These are phyloP conservation scores for Gryon sp. DNA, from an alignment of 1,140 invertebrate genomes.

Conservation along the genomic window DNA sequence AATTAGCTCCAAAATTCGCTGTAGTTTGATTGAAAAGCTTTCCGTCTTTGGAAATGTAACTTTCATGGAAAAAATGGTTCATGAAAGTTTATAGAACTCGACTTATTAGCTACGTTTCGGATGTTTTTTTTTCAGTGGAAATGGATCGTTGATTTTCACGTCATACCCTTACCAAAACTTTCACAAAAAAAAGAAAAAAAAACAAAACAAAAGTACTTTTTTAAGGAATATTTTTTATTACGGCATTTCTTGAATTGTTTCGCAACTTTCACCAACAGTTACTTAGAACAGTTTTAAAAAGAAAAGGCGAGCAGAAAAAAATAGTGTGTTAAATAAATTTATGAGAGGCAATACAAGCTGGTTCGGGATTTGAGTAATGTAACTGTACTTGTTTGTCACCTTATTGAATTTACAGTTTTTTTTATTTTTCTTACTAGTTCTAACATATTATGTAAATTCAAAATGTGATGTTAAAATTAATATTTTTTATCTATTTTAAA, in stretches of 20 bases:
- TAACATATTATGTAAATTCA: no score
- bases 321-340: conserved; percentile 68
- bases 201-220: no score
- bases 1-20: conserved; percentile 20
- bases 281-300: conserved; percentile 29
- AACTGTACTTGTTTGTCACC: conserved; percentile 28
- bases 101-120: no score
- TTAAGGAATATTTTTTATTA: conserved; percentile 30
- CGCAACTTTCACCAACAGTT: conserved; percentile 70
- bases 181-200: conserved; percentile 33
- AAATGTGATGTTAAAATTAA: no score
- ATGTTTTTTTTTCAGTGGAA: conserved; percentile 12
- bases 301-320: conserved; percentile 67
- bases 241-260: conserved; percentile 69
- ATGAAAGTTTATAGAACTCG: not conserved
- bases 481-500: no score
- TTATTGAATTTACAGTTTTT: no score
- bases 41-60: not conserved
- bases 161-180: conserved; percentile 37
- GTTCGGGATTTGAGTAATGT: conserved; percentile 38
- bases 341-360: conserved; percentile 56
- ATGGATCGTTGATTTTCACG: conserved; percentile 34
- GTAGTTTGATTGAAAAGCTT: not conserved
- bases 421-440: no score
- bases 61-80: not conserved